These are phyloP conservation scores for Telmatherina bonti DNA, from an alignment of 2,797 vertebrate species.

Conservation along the genomic window DNA sequence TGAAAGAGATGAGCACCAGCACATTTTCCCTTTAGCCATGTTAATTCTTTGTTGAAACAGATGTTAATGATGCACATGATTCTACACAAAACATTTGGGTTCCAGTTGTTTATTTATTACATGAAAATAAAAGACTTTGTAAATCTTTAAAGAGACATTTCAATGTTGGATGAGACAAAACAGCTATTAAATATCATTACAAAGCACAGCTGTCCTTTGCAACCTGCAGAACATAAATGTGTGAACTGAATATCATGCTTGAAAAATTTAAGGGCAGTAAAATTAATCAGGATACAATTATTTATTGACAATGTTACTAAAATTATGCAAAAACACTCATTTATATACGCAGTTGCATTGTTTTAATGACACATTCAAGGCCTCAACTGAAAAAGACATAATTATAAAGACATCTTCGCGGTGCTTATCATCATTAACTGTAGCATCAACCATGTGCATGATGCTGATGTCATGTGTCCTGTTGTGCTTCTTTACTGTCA, in stretches of 20 bases:
- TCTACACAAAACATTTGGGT: not conserved
- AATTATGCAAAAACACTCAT: too few species aligned
- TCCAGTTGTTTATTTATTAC: slow-evolving; percentile 7
- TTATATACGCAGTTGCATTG: not conserved
- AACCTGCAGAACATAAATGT: too few species aligned
- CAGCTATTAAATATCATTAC: not conserved
- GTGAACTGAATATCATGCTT: too few species aligned
- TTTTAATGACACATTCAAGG: not conserved
- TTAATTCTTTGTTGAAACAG: slow-evolving; percentile 11
- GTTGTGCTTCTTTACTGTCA: not conserved
- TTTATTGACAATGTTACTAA: too few species aligned
- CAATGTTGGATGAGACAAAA: not conserved
- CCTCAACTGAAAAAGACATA: not conserved
- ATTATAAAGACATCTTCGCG: not conserved
- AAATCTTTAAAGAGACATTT: too few species aligned
- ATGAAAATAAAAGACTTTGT: not conserved
- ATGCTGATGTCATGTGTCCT: not conserved
- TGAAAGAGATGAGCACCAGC: not conserved
- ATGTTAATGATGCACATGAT: slow-evolving; percentile 3
- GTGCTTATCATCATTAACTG: not conserved
- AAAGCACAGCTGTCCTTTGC: not conserved
- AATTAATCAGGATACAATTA: too few species aligned
- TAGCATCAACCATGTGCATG: not conserved
- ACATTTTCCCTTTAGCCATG: slow-evolving; percentile 24
- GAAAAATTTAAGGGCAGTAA: too few species aligned